These are phyloP conservation scores for Meteorus cinctellus DNA, from an alignment of 2,888 invertebrate species.

Conservation along the genomic window DNA sequence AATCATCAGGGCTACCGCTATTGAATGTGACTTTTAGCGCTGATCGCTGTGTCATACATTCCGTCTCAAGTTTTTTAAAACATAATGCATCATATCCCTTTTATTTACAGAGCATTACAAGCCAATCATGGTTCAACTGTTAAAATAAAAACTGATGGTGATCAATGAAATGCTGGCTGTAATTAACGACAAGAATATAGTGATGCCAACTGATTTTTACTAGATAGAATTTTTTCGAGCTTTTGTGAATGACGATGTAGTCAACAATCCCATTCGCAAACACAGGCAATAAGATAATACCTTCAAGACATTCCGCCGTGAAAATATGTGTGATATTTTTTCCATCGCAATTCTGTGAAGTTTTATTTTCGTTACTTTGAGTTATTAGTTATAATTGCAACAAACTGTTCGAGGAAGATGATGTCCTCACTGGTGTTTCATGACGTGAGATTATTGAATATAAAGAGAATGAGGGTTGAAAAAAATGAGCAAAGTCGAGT, in stretches of 20 bases:
- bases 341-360: neutral
- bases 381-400: neutral
- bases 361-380: neutral
- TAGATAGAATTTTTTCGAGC: neutral
- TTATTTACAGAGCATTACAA: neutral
- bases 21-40: slow-evolving; percentile 19
- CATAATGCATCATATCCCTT: slow-evolving; percentile 7
- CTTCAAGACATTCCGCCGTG: neutral
- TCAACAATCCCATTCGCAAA: neutral
- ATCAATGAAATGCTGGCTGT: neutral
- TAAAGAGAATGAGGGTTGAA: neutral
- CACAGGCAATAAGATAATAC: neutral
- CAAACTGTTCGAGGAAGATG: neutral
- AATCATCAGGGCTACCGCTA: slow-evolving; percentile 5
- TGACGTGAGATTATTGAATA: slow-evolving; percentile 5
- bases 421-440: slow-evolving; percentile 8
- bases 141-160: neutral
- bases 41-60: slow-evolving; percentile 23
- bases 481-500: too few relatives aligned
- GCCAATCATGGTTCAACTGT: neutral
- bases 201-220: slow-evolving; percentile 14
- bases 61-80: slow-evolving; percentile 37
- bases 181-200: neutral
- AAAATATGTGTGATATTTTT: neutral
- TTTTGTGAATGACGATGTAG: neutral